A percentile compares a stretch with the other conserved stretches of the same genome.
phyloP scores from a whole-genome alignment of 2,888 invertebrate species.

The Drosophila falleni region DNA sequence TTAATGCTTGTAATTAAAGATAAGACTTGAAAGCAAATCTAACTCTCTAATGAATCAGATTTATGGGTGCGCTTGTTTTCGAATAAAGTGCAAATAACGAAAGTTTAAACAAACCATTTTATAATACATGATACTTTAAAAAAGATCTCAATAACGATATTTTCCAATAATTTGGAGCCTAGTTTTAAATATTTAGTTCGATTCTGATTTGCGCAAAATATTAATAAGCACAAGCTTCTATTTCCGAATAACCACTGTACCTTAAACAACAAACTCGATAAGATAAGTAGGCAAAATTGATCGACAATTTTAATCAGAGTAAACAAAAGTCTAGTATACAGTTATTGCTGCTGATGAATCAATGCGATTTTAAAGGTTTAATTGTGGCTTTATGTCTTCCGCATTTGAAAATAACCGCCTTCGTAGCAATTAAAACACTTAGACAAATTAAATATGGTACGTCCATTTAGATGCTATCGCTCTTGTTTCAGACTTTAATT shows the following conservation, averaged over 20 bases:
- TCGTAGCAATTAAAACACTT: neutral
- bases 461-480: slow-evolving; percentile 45
- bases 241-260: neutral
- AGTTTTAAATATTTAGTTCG: neutral
- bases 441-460: slow-evolving; percentile 4
- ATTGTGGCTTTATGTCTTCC: neutral
- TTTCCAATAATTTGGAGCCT: neutral
- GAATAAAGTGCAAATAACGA: neutral
- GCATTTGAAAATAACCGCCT: slow-evolving; percentile 4
- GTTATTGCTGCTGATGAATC: slow-evolving; percentile 17
- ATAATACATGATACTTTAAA: neutral
- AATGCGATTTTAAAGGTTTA: slow-evolving; percentile 3
- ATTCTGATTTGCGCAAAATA: neutral
- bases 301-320: slow-evolving; percentile 10
- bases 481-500: slow-evolving; percentile 44
- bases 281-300: slow-evolving; percentile 23
- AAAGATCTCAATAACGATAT: neutral
- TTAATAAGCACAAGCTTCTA: neutral
- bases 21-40: neutral
- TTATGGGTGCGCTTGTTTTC: neutral
- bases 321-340: slow-evolving; percentile 1
- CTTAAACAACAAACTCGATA: slow-evolving; percentile 7
- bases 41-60: neutral
- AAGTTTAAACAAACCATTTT: too few relatives aligned
- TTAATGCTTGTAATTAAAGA: neutral